These are phyloP conservation scores for Nemoura dubitans DNA, from an alignment of 2,888 invertebrate species.

Conservation along the genomic window DNA sequence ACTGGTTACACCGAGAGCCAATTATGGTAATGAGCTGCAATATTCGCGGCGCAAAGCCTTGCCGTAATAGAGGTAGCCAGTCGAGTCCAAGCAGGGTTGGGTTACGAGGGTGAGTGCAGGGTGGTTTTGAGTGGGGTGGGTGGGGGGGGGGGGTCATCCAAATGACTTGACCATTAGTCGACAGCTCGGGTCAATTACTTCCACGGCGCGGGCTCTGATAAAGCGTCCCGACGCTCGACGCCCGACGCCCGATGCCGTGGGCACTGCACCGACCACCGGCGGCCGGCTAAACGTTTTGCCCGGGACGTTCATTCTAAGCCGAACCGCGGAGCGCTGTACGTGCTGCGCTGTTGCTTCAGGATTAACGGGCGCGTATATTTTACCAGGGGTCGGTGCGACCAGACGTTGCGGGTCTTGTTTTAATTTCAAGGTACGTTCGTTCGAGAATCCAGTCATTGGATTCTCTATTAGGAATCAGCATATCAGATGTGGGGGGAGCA, in stretches of 20 bases:
- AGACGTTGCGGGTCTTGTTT: not conserved
- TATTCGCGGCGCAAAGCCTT: constrained; percentile 28
- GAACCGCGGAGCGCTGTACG: not conserved
- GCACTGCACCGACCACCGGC: not conserved
- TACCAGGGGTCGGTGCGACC: not conserved
- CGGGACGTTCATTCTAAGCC: not conserved
- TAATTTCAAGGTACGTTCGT: not conserved
- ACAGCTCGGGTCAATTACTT: constrained; percentile 34
- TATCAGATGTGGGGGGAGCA: not conserved
- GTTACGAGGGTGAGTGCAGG: not conserved
- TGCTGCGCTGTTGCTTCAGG: not conserved
- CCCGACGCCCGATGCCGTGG: not conserved
- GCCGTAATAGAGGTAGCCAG: constrained; percentile 26
- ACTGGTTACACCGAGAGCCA: constrained; percentile 40
- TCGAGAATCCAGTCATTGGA: not conserved
- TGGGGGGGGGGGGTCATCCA: constrained; percentile 32
- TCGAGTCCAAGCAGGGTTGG: not conserved
- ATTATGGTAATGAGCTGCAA: constrained; percentile 41
- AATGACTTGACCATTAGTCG: constrained; percentile 41
- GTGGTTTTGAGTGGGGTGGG: not conserved
- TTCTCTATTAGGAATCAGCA: not conserved
- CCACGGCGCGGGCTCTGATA: not conserved
- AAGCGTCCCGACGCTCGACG: constrained; percentile 1
- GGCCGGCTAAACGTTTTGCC: constrained; percentile 15
- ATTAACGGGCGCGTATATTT: not conserved